Evolutionary conservation across 2,888 invertebrate genomes (phyloP).

Genomic region (Morinoia aosen): DNA sequence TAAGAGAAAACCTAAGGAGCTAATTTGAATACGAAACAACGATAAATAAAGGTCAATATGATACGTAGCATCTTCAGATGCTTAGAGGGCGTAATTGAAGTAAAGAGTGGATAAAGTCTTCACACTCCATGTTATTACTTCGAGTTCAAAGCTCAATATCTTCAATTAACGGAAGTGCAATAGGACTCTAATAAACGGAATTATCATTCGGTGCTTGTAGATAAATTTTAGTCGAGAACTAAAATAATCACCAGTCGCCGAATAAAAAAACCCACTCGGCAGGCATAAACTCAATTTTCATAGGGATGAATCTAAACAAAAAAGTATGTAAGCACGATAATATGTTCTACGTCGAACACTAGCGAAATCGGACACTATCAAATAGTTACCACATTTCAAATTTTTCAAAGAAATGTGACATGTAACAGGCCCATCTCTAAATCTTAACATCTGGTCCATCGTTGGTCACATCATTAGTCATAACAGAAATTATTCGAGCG

Average conservation of each 20-base stretch:
- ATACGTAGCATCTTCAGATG: neutral
- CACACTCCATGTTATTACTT: neutral
- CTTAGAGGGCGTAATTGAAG: neutral
- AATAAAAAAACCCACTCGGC: neutral
- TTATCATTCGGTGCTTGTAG: neutral
- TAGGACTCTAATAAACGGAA: neutral
- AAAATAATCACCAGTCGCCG: neutral
- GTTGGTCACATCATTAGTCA: neutral
- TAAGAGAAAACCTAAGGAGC: neutral
- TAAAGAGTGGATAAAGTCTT: neutral
- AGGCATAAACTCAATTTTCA: neutral
- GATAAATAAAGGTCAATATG: neutral
- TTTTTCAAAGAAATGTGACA: too few species aligned
- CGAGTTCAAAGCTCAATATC: neutral
- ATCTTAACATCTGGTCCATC: neutral
- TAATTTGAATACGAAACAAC: neutral
- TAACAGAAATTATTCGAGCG: neutral
- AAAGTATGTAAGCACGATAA: neutral
- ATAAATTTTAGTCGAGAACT: neutral
- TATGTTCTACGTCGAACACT: neutral
- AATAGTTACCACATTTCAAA: too few species aligned
- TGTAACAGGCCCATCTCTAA: neutral
- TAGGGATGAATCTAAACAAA: neutral
- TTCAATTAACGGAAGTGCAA: neutral
- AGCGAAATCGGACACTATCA: too few species aligned